Conservation (phyloP, 2,888 invertebrate species). For the Tortrix viridana region DNA sequence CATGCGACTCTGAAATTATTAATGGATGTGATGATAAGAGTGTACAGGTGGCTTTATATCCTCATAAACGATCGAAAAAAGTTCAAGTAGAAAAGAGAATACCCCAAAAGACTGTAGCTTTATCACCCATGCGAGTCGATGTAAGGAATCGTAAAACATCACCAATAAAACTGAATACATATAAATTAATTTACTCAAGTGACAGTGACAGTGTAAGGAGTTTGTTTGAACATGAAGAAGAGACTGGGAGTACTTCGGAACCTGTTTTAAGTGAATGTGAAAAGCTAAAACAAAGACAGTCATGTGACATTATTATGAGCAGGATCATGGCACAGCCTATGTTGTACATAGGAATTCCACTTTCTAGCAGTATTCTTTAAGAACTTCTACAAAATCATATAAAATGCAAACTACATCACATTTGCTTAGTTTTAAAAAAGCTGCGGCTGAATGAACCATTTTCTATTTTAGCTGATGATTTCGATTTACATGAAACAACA, state of each 20-base stretch:
- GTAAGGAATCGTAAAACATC: not conserved
- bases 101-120: slow-evolving; percentile 10
- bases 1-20: not conserved
- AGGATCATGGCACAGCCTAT: slow-evolving; percentile 1
- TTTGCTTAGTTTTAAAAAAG: slow-evolving; percentile 7
- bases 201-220: not conserved
- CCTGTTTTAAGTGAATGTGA: slow-evolving; percentile 7
- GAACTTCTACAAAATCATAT: slow-evolving; percentile 3
- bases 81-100: slow-evolving; percentile 8
- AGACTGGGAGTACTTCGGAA: not conserved
- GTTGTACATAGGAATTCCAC: slow-evolving; percentile 6
- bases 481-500: not conserved
- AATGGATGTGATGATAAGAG: not conserved
- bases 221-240: slow-evolving; percentile 1
- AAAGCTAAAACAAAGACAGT: slow-evolving; percentile 1
- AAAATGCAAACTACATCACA: not conserved
- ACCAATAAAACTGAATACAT: slow-evolving; percentile 4
- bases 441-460: slow-evolving; percentile 3
- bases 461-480: slow-evolving; percentile 4
- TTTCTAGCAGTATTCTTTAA: slow-evolving; percentile 1
- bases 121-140: slow-evolving; percentile 7
- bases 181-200: slow-evolving; percentile 2
- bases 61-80: slow-evolving; percentile 1
- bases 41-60: slow-evolving; percentile 3
- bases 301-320: slow-evolving; percentile 1